These are phyloP conservation scores for Hydractinia echinata DNA, from an alignment of 30 jellyfish, hydroid and myxozoan genomes.

Conservation along the genomic window DNA sequence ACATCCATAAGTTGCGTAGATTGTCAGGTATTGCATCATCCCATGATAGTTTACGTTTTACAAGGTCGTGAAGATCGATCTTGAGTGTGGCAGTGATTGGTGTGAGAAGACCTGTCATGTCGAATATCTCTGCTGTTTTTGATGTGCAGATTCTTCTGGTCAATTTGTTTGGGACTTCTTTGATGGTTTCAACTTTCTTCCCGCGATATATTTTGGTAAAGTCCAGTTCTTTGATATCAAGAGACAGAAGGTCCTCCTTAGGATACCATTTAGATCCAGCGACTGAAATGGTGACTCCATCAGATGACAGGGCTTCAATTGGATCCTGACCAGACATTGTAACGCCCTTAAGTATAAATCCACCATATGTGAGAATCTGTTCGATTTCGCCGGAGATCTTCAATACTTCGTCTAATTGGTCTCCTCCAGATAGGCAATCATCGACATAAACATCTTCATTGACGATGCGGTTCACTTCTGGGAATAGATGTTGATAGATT, in stretches of 20 bases:
- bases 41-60: neutral
- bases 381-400: neutral
- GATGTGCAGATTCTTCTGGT: conserved; percentile 7
- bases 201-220: neutral
- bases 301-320: neutral
- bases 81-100: neutral
- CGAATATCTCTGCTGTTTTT: neutral
- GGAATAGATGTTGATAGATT: too few relatives aligned
- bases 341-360: neutral
- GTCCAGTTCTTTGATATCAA: neutral
- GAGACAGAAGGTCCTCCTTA: neutral
- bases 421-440: conserved; percentile 21
- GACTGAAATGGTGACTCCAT: neutral
- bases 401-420: neutral
- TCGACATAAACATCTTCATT: too few relatives aligned
- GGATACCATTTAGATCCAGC: conserved; percentile 1
- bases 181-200: neutral
- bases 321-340: conserved; percentile 1
- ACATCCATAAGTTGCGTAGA: too few relatives aligned
- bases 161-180: neutral
- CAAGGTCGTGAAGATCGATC: neutral
- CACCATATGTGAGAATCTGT: neutral
- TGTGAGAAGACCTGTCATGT: neutral
- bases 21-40: too few relatives aligned
- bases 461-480: too few relatives aligned